These are phyloP conservation scores for Drosophila basisetae DNA, from an alignment of 2,888 invertebrate genomes.

Conservation along the genomic window DNA sequence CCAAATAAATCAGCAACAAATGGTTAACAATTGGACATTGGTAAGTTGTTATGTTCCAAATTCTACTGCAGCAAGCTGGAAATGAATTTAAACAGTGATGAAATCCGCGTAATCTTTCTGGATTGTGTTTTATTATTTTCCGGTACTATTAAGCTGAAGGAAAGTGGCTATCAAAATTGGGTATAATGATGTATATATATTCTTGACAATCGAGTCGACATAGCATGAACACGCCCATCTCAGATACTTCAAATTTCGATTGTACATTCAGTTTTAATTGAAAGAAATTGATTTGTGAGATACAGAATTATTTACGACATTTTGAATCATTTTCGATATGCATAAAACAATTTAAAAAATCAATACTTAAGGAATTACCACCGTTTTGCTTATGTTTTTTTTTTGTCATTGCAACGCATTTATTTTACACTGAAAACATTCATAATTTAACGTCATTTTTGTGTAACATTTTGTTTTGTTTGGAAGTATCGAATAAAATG, in stretches of 20 bases:
- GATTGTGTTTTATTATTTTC: not conserved
- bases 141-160: not conserved
- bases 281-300: too few relatives aligned
- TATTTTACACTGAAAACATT: conserved; percentile 24
- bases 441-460: conserved; percentile 15
- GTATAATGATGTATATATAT: not conserved
- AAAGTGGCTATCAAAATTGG: not conserved
- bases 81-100: not conserved
- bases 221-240: not conserved
- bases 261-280: too few relatives aligned
- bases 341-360: too few relatives aligned
- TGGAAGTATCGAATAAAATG: conserved; percentile 21
- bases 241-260: too few relatives aligned
- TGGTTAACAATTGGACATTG: conserved; percentile 37
- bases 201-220: not conserved
- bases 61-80: not conserved
- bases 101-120: not conserved
- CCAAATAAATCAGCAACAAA: conserved; percentile 40
- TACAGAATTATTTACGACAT: too few relatives aligned
- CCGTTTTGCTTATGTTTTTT: too few relatives aligned
- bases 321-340: too few relatives aligned
- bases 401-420: conserved; percentile 5
- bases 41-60: conserved; percentile 12
- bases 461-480: not conserved
- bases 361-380: too few relatives aligned